phyloP scores from a whole-genome alignment of 2,888 invertebrate species.

The Pachydiplax longipennis region DNA sequence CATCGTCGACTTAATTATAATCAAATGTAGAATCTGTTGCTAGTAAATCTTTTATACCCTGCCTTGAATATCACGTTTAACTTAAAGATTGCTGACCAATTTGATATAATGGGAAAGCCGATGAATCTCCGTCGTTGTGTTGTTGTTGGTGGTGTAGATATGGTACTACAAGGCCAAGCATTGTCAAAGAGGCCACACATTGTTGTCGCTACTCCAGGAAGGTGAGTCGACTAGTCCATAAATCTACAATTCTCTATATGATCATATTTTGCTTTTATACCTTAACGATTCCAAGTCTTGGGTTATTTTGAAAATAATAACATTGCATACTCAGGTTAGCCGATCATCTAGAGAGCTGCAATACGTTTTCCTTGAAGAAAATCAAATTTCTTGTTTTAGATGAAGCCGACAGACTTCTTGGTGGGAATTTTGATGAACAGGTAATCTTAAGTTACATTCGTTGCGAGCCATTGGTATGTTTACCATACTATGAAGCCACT shows the following conservation, averaged over 20 bases:
- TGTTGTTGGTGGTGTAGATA: constrained; percentile 95
- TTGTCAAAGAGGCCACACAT: constrained; percentile 88
- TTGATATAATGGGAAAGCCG: constrained; percentile 88
- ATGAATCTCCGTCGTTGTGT: constrained; percentile 83
- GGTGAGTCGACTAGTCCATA: constrained; percentile 51
- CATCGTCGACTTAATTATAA: background rate
- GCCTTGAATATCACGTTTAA: too few relatives aligned
- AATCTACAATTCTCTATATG: background rate
- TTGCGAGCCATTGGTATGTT: background rate
- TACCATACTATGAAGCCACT: background rate
- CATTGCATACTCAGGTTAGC: constrained; percentile 68
- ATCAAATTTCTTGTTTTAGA: constrained; percentile 91
- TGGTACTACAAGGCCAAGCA: constrained; percentile 86
- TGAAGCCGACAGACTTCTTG: constrained; percentile 90
- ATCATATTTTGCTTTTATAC: too few relatives aligned
- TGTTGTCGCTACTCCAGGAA: constrained; percentile 95
- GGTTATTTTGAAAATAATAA: background rate
- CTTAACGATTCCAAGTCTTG: background rate
- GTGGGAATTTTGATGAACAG: constrained; percentile 84
- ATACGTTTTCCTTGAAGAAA: constrained; percentile 79
- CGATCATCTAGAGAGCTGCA: constrained; percentile 89
- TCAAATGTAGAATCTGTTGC: background rate
- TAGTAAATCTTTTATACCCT: too few relatives aligned
- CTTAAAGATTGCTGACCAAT: constrained; percentile 90
- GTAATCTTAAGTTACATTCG: constrained; percentile 48